These are phyloP conservation scores for Tonatia bakeri DNA, from an alignment of 2,113 vertebrate genomes.

Conservation along the genomic window DNA sequence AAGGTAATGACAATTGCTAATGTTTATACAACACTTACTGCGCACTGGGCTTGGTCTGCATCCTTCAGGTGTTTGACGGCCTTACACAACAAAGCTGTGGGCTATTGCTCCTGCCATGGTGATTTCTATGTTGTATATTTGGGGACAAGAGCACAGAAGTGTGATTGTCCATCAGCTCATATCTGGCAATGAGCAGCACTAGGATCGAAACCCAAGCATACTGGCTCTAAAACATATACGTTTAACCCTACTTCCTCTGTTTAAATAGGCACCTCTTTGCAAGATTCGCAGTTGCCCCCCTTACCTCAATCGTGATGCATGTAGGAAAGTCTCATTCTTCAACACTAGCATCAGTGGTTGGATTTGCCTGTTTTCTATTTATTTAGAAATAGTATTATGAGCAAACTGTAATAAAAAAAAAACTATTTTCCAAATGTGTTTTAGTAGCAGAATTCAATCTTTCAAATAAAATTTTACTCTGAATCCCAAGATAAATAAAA, in stretches of 20 bases:
- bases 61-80: not conserved
- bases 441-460: not conserved
- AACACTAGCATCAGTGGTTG: not conserved
- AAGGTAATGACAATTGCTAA: not conserved
- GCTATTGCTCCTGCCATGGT: no score
- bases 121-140: not conserved
- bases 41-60: not conserved
- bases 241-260: not conserved
- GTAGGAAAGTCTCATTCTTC: not conserved
- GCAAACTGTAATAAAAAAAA: not conserved
- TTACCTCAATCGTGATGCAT: not conserved
- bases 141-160: not conserved
- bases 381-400: slow-evolving; percentile 18
- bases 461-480: not conserved
- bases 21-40: not conserved
- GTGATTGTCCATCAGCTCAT: not conserved
- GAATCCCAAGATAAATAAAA: slow-evolving; percentile 17
- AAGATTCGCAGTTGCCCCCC: not conserved
- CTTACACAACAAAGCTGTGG: not conserved
- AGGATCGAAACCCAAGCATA: not conserved
- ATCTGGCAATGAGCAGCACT: not conserved
- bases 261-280: not conserved
- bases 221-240: not conserved
- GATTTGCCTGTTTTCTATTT: not conserved
- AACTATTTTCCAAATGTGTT: not conserved